Conservation (phyloP, 2,113 vertebrate genomes). For the Tylochromis polylepis region DNA sequence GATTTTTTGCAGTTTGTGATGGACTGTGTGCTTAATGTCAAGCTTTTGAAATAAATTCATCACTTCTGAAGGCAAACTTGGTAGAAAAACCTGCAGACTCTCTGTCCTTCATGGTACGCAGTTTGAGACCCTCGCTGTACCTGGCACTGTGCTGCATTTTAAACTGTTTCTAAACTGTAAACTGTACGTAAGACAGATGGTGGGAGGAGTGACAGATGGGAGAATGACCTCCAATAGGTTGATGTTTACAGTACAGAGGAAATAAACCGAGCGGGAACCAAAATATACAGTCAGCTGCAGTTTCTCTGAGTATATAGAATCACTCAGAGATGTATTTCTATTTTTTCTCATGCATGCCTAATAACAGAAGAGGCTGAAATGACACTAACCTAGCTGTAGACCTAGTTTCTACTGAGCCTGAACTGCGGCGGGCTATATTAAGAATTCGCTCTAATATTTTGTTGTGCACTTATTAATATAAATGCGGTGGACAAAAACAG, state of each 20-base stretch:
- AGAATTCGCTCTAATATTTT: not conserved
- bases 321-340: not conserved
- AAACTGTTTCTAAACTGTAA: not conserved
- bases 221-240: slow-evolving; percentile 10
- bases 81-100: not conserved
- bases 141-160: not conserved
- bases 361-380: not conserved
- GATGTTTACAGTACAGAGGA: not conserved
- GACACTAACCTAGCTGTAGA: not conserved
- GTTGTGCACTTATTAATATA: not conserved
- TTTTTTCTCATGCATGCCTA: not conserved
- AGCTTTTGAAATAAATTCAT: not conserved
- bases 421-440: not conserved
- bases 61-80: not conserved
- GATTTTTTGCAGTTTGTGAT: not conserved
- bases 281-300: not conserved
- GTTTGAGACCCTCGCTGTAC: not conserved
- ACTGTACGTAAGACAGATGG: slow-evolving; percentile 32
- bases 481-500: not conserved
- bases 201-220: slow-evolving; percentile 27
- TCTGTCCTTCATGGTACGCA: not conserved
- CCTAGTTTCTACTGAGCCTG: not conserved
- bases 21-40: not conserved
- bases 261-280: not conserved
- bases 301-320: not conserved